Evolutionary conservation across 1,140 invertebrate species (phyloP).

Genomic region (Megalopta genalis): DNA sequence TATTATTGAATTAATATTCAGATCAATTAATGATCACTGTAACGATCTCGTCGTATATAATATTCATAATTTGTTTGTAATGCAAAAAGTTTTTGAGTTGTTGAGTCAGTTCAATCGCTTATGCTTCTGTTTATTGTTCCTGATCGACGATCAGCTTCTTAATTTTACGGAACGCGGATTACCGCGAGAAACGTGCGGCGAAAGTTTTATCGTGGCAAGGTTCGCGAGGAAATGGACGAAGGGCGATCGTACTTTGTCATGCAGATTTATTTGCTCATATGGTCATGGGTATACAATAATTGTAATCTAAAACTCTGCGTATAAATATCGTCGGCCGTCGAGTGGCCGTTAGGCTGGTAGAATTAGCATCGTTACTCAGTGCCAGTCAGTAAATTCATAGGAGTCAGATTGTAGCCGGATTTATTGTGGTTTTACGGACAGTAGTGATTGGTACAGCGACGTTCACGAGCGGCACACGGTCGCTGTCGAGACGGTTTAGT

Average conservation of each 20-base stretch:
- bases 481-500: constrained; percentile 28
- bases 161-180: too few relatives aligned
- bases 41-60: too few relatives aligned
- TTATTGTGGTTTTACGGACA: constrained; percentile 58
- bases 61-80: too few relatives aligned
- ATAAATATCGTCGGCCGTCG: constrained; percentile 64
- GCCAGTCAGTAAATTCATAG: constrained; percentile 50
- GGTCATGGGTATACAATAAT: constrained; percentile 65
- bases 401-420: constrained; percentile 38
- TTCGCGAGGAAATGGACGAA: constrained; percentile 5
- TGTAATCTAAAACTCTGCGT: constrained; percentile 66
- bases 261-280: constrained; percentile 59
- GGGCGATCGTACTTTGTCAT: constrained; percentile 16
- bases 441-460: constrained; percentile 57
- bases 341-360: constrained; percentile 42
- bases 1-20: too few relatives aligned
- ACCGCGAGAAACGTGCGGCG: too few relatives aligned
- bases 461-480: constrained; percentile 47
- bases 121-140: too few relatives aligned
- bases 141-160: too few relatives aligned
- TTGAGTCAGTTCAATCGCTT: too few relatives aligned
- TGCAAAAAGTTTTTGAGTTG: too few relatives aligned
- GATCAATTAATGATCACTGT: too few relatives aligned
- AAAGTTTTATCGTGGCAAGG: not conserved
- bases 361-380: constrained; percentile 57